Evolutionary conservation across 1,140 invertebrate species (phyloP).

Genomic region (Fopius arisanus): DNA sequence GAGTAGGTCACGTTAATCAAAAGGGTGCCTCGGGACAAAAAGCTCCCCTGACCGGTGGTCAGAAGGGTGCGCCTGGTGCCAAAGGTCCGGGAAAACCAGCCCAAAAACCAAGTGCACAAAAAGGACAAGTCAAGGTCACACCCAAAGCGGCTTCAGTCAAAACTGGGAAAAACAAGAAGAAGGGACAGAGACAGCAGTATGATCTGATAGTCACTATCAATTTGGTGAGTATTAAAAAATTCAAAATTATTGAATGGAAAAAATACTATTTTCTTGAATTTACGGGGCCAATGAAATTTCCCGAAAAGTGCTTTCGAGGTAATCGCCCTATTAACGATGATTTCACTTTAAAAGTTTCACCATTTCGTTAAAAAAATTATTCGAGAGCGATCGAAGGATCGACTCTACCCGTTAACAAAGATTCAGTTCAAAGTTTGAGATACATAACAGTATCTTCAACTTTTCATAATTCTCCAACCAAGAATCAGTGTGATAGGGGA

Average conservation of each 20-base stretch:
- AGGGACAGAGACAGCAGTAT: constrained; percentile 81
- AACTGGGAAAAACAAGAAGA: constrained; percentile 79
- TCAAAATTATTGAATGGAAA: no score
- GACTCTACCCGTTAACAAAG: not conserved
- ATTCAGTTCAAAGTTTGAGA: not conserved
- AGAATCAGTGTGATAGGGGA: not conserved
- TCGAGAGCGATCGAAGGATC: no score
- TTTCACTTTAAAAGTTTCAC: no score
- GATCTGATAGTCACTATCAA: constrained; percentile 84
- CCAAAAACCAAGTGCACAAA: constrained; percentile 64
- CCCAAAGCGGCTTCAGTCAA: constrained; percentile 69
- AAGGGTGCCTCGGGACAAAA: constrained; percentile 69
- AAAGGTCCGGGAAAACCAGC: constrained; percentile 65
- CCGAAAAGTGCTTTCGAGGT: no score
- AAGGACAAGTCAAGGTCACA: constrained; percentile 61
- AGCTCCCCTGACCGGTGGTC: constrained; percentile 62
- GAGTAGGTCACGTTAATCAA: constrained; percentile 74
- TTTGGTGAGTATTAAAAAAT: constrained; percentile 70
- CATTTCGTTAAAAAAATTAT: no score
- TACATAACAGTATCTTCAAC: not conserved
- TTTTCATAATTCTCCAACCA: not conserved
- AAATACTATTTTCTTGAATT: no score
- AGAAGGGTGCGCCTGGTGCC: constrained; percentile 69
- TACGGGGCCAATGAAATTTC: no score
- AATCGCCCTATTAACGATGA: no score